Evolutionary conservation across 2,797 vertebrate species (phyloP).

Genomic region (Taenioides sp.): DNA sequence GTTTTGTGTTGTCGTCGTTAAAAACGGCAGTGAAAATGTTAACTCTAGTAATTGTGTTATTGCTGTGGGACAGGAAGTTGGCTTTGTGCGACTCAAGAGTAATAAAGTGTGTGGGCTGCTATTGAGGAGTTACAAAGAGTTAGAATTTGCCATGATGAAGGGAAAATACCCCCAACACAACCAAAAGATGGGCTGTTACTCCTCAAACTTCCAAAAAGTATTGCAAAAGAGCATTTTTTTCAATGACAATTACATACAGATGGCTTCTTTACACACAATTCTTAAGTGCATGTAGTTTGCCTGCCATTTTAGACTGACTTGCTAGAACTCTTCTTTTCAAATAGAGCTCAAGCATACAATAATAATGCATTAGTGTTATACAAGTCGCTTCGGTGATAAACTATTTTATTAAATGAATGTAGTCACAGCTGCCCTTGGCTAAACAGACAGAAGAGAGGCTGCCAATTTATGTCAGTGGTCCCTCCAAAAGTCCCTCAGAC

Average conservation of each 20-base stretch:
- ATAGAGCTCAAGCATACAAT: no score
- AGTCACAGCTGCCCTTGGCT: no score
- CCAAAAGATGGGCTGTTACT: background rate
- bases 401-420: no score
- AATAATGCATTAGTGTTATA: no score
- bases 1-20: conserved; percentile 34
- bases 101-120: conserved; percentile 10
- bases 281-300: background rate
- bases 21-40: conserved; percentile 48
- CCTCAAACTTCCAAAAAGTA: background rate
- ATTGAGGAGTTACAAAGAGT: background rate
- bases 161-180: background rate
- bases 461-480: no score
- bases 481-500: no score
- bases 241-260: background rate
- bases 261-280: background rate
- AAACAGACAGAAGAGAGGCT: no score
- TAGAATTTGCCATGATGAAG: background rate
- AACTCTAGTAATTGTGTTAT: conserved; percentile 42
- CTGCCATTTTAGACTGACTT: background rate
- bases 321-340: no score
- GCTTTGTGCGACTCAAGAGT: conserved; percentile 28
- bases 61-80: conserved; percentile 54
- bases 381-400: no score
- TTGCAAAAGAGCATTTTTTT: background rate